Evolutionary conservation across 1,140 invertebrate species (phyloP).

Genomic region (Homarus americanus): DNA sequence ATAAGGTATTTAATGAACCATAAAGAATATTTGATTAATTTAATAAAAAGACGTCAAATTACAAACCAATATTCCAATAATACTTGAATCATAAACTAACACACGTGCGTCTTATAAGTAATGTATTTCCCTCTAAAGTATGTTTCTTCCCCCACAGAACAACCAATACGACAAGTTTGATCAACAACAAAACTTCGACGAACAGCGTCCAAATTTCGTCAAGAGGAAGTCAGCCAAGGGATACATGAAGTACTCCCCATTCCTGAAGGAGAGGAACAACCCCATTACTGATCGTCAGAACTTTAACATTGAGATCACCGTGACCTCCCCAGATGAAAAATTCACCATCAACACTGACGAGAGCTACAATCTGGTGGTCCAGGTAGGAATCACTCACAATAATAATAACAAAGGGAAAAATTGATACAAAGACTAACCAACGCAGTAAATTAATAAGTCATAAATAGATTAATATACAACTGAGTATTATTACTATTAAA

Average conservation of each 20-base stretch:
- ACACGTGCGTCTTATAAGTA: no score
- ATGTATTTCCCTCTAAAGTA: no score
- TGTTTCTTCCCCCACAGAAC: neutral
- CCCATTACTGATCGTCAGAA: constrained; percentile 7
- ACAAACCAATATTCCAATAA: neutral
- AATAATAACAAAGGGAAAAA: neutral
- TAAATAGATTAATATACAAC: neutral
- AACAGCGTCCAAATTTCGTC: neutral
- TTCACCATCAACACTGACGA: constrained; percentile 59
- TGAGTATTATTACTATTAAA: neutral
- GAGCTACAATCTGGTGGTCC: constrained; percentile 49
- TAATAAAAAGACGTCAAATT: neutral
- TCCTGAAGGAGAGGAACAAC: constrained; percentile 22
- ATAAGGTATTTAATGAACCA: neutral
- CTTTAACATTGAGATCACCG: constrained; percentile 56
- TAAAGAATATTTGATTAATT: neutral
- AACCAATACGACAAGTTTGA: neutral
- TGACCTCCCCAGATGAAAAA: constrained; percentile 23
- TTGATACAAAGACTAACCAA: neutral
- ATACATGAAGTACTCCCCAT: constrained; percentile 33
- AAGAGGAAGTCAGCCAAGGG: neutral
- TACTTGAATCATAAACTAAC: neutral
- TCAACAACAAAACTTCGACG: neutral
- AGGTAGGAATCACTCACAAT: constrained; percentile 33
- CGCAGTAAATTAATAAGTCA: no score